Evolutionary conservation across 1,140 invertebrate species (phyloP), one percentile per base, ranked within the genome.

Genomic region (Bilobella aurantiaca): DNA sequence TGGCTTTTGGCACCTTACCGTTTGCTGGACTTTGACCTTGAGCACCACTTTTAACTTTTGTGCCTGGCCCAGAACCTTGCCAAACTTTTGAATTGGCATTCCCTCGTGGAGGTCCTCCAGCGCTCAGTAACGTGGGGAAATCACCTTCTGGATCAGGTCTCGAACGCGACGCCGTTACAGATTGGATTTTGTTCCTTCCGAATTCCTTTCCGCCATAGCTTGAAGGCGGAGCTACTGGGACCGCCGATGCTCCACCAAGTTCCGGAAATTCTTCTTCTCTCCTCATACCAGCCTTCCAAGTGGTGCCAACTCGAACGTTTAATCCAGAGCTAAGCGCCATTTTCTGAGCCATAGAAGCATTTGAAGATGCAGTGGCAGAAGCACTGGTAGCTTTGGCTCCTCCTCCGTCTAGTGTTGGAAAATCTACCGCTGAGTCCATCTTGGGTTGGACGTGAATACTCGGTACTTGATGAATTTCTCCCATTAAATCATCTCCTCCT

Each of bases 331-430:
- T 60, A 1, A 68, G 53, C 16, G 67, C 70, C 2, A 69, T 12
- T 27, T 62, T 62, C 62, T 71, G 64, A 56, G 67, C 64, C 65
- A 64, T 68, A 21, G 69, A 64, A 3, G 32, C 58, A 58, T 30
- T 57, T 23, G 27, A 2, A 63, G n/a, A 29, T 3, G 23, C n/a
- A 23, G 23, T 18, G 18, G 5, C 8, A 23, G 25, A 8, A 34
- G 37, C 59, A 14, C 21, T 47, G n/a, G 58, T 42, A 37, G 23
- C 25, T 61, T 27, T 30, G 31, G 21, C 16, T 47, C 25, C 32
- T 27, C 46, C 61, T 34, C 68, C 72, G 28, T 73, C 75, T 37
- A 79, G 66, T 16, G 69, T 68, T 2, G 78, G 78, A 70, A 78
- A 79, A 57, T 79, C 77, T 69, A 69, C 64, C 16, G 68, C 68